Conservation (phyloP, 1,140 invertebrate genomes). For the Heliconius hewitsoni region DNA sequence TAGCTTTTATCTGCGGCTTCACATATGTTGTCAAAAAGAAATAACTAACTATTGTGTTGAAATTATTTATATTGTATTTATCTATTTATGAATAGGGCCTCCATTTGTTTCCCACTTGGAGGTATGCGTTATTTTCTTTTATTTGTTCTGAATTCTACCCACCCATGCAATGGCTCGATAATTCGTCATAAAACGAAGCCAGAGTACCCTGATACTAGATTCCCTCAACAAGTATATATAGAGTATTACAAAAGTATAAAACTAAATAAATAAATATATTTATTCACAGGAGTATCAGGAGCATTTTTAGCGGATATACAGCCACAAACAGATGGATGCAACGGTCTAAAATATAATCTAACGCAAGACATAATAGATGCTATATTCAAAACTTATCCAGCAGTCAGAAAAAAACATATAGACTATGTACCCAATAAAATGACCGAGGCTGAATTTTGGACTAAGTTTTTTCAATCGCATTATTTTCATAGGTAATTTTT, state of each 20-base stretch:
- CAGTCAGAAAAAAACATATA: constrained; percentile 97
- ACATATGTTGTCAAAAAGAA: too few relatives aligned
- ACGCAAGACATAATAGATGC: constrained; percentile 98
- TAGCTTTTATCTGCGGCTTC: too few relatives aligned
- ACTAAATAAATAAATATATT: neutral
- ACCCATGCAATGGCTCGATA: too few relatives aligned
- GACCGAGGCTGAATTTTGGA: constrained; percentile 99
- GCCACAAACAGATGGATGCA: constrained; percentile 97
- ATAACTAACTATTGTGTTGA: too few relatives aligned
- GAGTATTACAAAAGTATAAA: neutral
- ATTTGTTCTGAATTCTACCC: too few relatives aligned
- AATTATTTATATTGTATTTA: too few relatives aligned
- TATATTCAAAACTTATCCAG: constrained; percentile 99
- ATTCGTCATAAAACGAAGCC: too few relatives aligned
- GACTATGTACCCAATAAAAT: constrained; percentile 98
- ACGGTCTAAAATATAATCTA: constrained; percentile 98
- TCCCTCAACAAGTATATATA: too few relatives aligned
- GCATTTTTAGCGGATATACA: constrained; percentile 96
- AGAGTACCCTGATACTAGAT: neutral
- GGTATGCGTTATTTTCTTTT: too few relatives aligned
- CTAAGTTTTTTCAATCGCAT: constrained; percentile 99
- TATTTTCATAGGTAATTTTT: constrained; percentile 93
- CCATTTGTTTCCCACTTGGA: too few relatives aligned
- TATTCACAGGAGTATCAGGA: constrained; percentile 87
- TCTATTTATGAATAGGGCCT: too few relatives aligned